Evolutionary conservation across 1,140 invertebrate species (phyloP), one percentile per base, ranked within the genome.

Genomic region (Muscidifurax raptorellus): DNA sequence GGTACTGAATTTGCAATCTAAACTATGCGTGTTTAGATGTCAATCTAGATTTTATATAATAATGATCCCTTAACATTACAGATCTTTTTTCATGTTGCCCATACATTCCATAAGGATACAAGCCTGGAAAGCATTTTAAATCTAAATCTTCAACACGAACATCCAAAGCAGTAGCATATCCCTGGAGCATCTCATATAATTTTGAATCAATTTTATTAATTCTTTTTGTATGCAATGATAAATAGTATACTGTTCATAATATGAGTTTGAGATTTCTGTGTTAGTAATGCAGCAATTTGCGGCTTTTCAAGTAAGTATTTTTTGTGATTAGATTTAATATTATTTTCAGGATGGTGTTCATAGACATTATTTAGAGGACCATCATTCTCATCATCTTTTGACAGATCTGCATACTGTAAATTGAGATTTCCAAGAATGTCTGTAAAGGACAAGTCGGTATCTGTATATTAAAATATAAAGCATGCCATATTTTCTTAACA

Each of bases 1-100:
- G 36, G 80, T 89, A 90, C 84, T 90, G 89, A 47, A 88, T 83
- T 87, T 90, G 88, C 59, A 87, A 83, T 72, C 89, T 75, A 86
- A 87, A 90, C 83, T 87, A 81, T 10, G 87, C 12, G 86, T 89
- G n/a, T n/a, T n/a, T n/a, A n/a, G n/a, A n/a, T n/a, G n/a, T n/a
- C n/a, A n/a, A n/a, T n/a, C n/a, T n/a, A 59, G 28, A 22, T 87
- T 90, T 89, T 5, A 89, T 89, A 72, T 86, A 91, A 44, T 89
- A 87, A 64, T n/a, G 89, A 89, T 80, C 90, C 81, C 77, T 87
- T 76, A 90, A 79, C 36, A 80, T 52, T 25, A 83, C 47, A 40
- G 25, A 0, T 44, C 90, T 75, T 22, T 87, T n/a, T 47, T 87
- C 64, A 83, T 86, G 75, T n/a, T n/a, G n/a, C n/a, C n/a, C n/a